Evolutionary conservation across 2,113 vertebrate genomes (phyloP), one percentile per base, ranked within the genome.

Genomic region (Bothrops jararaca): DNA sequence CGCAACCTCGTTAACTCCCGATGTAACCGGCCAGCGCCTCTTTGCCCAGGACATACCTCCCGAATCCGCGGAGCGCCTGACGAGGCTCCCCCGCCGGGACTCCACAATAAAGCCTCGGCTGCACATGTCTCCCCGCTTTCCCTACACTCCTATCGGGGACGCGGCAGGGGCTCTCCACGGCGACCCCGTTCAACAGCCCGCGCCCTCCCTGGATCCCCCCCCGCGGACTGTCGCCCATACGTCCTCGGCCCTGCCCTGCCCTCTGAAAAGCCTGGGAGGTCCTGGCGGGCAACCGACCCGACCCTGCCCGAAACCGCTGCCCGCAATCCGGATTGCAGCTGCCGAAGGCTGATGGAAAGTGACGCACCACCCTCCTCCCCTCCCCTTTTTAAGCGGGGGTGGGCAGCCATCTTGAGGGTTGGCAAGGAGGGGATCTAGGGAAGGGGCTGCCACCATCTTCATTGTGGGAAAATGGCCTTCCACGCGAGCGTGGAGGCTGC

Each of bases 301-400:
- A 34, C 60, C 85, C 11, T 0, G 20, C 10, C 89, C 60, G 15
- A 24, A 20, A 1, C 2, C 85, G 48, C 42, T 1, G 74, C 58
- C 91, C n/a, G 92, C 34, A 94, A 85, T 42, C 90, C 60, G 1
- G 29, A 80, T 15, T 50, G 57, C 0, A 53, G 93, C 89, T 86
- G 12, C 53, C 9, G 69, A 39, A 86, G 92, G 54, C 26, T 90
- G 92, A 90, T 90, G 94, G 95, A 95, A 97, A 97, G 94, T 96
- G 96, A 96, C 90, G 92, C 94, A 54, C 91, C 74, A 1, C 74
- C 74, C 5, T n/a, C 69, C 69, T 39, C 74, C 89, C 90, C 54
- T 26, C 23, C 93, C 93, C 95, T 58, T 5, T 45, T 29, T n/a
- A 56, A 3, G 39, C 29, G 22, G 22, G 11, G 11, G 2, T 60